Evolutionary conservation across 2,113 vertebrate species (phyloP), one percentile per base, ranked within the genome.

Genomic region (Rhinopithecus roxellana): DNA sequence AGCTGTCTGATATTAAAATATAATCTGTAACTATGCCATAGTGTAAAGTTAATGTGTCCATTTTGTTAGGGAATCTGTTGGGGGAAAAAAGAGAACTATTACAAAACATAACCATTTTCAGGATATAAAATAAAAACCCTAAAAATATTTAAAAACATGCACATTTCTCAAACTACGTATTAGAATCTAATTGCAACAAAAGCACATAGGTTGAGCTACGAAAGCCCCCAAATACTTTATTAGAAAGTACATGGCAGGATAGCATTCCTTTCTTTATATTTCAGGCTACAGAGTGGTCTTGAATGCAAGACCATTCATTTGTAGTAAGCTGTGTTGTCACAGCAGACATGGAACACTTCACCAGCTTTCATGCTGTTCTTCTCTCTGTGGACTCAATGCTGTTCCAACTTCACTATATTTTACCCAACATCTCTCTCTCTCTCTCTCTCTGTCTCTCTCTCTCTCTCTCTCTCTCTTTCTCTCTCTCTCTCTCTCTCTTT

Each of bases 1-100:
- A 95, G 64, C 70, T 94, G 75, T n/a, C 80, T 78, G 14, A 82
- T 90, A 96, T 90, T 87, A 79, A 86, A 82, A 74, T 38, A 83
- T 27, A 89, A 59, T 67, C 59, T 89, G 59, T 92, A 89, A 88
- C 48, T 57, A 35, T 50, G 43, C 69, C 48, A 52, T 38, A 17
- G 48, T 40, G 2, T 82, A 74, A 94, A 90, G 43, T 38, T 74
- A 83, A 92, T 96, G 82, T 82, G 22, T 48, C 81, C 45, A 79
- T 67, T 52, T 22, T 87, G 50, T 78, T 87, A 61, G 17, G 17
- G 72, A 79, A 95, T 94, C 43, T 92, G 23, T 86, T 48, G 2
- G 38, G 75, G 74, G 52, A 27, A 48, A 48, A 57, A 91, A 72
- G 20, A 75, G 38, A 18, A 23, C 20, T 10, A 89, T 87, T 9